Evolutionary conservation across 2,113 vertebrate genomes (phyloP).

Genomic region (Vanacampus margaritifer): DNA sequence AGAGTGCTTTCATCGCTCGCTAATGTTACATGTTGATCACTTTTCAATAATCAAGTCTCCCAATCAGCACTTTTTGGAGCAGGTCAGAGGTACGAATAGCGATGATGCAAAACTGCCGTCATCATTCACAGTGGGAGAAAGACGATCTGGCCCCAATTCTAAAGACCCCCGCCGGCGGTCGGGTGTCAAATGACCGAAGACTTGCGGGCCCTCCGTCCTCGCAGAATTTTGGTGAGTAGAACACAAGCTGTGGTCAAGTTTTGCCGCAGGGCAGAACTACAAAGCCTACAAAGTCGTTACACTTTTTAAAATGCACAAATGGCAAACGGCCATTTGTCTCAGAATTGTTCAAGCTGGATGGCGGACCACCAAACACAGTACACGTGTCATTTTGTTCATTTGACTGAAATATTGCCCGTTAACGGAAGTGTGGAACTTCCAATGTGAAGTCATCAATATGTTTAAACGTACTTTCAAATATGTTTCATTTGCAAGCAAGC

Average conservation of each 20-base stretch:
- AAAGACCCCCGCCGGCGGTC: background rate
- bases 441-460: no score
- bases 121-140: slow-evolving; percentile 37
- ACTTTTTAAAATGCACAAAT: slow-evolving; percentile 22
- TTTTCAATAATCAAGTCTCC: slow-evolving; percentile 27
- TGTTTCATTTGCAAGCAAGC: no score
- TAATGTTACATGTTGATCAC: background rate
- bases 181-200: slow-evolving; percentile 46
- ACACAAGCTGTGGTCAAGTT: slow-evolving; percentile 25
- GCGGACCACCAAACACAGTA: background rate
- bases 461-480: no score
- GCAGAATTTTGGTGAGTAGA: slow-evolving; percentile 32
- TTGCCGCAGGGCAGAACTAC: slow-evolving; percentile 25
- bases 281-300: slow-evolving; percentile 20
- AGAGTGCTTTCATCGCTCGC: slow-evolving; percentile 16
- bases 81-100: slow-evolving; percentile 52
- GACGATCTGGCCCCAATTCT: slow-evolving; percentile 22
- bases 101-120: slow-evolving; percentile 37
- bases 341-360: background rate
- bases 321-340: background rate
- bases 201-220: background rate
- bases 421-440: no score
- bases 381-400: background rate
- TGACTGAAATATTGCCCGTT: background rate
- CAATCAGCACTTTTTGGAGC: slow-evolving; percentile 48